These are phyloP conservation scores for Gymnothorax reevesii DNA, from an alignment of 2,797 vertebrate genomes.

Conservation along the genomic window DNA sequence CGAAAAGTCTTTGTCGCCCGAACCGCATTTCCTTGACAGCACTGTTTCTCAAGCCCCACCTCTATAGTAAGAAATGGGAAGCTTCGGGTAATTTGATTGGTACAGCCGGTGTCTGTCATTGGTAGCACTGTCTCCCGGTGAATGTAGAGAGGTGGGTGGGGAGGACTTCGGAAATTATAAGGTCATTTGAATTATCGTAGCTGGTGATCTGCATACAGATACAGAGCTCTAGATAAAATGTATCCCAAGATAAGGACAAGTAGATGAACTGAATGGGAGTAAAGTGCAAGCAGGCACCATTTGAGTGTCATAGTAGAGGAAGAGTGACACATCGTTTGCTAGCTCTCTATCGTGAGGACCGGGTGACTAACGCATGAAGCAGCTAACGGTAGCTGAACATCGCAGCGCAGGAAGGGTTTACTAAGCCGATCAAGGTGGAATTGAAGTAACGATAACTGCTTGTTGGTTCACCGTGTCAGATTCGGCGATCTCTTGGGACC, in stretches of 20 bases:
- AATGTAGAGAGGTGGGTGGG: slow-evolving; percentile 61
- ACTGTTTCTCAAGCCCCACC: slow-evolving; percentile 55
- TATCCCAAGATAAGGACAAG: slow-evolving; percentile 43
- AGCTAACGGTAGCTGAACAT: slow-evolving; percentile 50
- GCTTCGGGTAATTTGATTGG: slow-evolving; percentile 52
- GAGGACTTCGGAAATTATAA: slow-evolving; percentile 74
- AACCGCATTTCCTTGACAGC: slow-evolving; percentile 63
- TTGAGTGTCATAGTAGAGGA: slow-evolving; percentile 36
- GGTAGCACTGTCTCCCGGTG: slow-evolving; percentile 50
- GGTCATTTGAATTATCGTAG: slow-evolving; percentile 78
- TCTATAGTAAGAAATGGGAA: slow-evolving; percentile 38
- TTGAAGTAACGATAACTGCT: slow-evolving; percentile 44
- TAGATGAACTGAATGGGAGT: slow-evolving; percentile 57
- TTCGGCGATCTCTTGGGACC: slow-evolving; percentile 50
- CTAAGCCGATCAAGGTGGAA: slow-evolving; percentile 76
- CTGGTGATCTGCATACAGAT: slow-evolving; percentile 45
- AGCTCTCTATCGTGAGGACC: slow-evolving; percentile 50
- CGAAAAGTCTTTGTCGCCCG: slow-evolving; percentile 18
- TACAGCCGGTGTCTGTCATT: slow-evolving; percentile 43
- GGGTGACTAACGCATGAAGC: slow-evolving; percentile 45
- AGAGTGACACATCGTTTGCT: slow-evolving; percentile 38
- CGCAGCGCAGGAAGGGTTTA: slow-evolving; percentile 52
- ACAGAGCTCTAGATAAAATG: slow-evolving; percentile 54
- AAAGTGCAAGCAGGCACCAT: slow-evolving; percentile 56
- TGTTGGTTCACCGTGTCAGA: slow-evolving; percentile 55